Evolutionary conservation across 2,888 invertebrate genomes (phyloP).

Genomic region (Caenorhabditis sp.): DNA sequence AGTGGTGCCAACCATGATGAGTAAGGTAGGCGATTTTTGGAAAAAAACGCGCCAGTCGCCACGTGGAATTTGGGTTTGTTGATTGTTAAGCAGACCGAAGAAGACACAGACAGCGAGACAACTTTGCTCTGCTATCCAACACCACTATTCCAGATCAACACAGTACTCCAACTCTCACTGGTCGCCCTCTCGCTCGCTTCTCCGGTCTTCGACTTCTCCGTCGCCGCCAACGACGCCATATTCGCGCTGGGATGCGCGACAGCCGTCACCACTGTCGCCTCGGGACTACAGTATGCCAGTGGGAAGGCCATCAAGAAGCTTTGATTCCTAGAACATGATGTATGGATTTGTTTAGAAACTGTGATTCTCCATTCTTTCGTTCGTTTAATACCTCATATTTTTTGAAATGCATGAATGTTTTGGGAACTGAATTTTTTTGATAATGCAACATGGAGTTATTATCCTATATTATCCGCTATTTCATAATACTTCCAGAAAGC

Average conservation of each 20-base stretch:
- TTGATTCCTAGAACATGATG: conserved; percentile 40
- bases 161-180: conserved; percentile 91
- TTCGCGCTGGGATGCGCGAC: conserved; percentile 85
- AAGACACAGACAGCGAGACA: too few relatives aligned
- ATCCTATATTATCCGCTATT: too few relatives aligned
- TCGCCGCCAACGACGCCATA: conserved; percentile 57
- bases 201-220: conserved; percentile 92
- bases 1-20: conserved; percentile 93
- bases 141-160: conserved; percentile 88
- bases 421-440: not conserved
- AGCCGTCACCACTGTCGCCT: conserved; percentile 79
- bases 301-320: conserved; percentile 79
- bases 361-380: conserved; percentile 7
- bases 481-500: too few relatives aligned
- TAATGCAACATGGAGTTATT: too few relatives aligned
- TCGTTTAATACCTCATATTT: not conserved
- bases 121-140: too few relatives aligned
- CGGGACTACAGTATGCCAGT: conserved; percentile 81
- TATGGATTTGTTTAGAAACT: conserved; percentile 9
- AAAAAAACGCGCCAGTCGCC: not conserved
- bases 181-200: conserved; percentile 93
- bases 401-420: not conserved
- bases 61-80: not conserved
- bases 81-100: too few relatives aligned
- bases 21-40: conserved; percentile 87